These are phyloP conservation scores for Syngnathoides biaculeatus DNA, from an alignment of 2,113 vertebrate species.

Conservation along the genomic window DNA sequence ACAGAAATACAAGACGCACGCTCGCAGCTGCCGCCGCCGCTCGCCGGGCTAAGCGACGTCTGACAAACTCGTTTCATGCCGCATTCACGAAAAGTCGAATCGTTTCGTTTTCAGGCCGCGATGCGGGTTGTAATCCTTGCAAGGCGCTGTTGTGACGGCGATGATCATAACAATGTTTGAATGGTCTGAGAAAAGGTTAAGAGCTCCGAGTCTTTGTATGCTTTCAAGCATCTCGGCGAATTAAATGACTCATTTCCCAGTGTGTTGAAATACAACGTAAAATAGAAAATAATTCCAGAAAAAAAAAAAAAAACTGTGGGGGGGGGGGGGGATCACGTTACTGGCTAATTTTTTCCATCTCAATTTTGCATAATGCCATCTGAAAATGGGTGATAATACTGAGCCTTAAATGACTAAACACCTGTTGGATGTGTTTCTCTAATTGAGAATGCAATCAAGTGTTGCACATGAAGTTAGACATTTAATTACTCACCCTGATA, in stretches of 20 bases:
- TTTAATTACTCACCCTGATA: slow-evolving; percentile 5
- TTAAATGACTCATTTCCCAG: neutral
- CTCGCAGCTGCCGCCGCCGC: slow-evolving; percentile 19
- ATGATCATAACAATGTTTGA: neutral
- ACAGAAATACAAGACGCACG: slow-evolving; percentile 18
- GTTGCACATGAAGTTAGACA: neutral
- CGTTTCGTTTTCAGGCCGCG: neutral
- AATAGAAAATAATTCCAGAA: neutral
- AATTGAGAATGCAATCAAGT: neutral
- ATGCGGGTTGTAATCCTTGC: neutral
- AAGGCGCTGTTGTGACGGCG: neutral
- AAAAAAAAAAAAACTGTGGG: neutral
- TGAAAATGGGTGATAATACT: neutral
- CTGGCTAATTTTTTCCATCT: neutral
- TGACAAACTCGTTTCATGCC: neutral
- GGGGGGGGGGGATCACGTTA: neutral
- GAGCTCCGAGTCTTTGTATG: neutral
- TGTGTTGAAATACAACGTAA: neutral
- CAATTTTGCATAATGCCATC: neutral
- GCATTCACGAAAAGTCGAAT: neutral
- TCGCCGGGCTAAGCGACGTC: slow-evolving; percentile 8
- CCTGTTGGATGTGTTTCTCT: neutral
- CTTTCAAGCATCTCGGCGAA: neutral
- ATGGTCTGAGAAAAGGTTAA: neutral
- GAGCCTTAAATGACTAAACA: neutral